A percentile compares a stretch with the other conserved stretches of the same genome.
These are phyloP conservation scores for Syncerus caffer DNA, from an alignment of 2,797 vertebrate species.

Conservation along the genomic window DNA sequence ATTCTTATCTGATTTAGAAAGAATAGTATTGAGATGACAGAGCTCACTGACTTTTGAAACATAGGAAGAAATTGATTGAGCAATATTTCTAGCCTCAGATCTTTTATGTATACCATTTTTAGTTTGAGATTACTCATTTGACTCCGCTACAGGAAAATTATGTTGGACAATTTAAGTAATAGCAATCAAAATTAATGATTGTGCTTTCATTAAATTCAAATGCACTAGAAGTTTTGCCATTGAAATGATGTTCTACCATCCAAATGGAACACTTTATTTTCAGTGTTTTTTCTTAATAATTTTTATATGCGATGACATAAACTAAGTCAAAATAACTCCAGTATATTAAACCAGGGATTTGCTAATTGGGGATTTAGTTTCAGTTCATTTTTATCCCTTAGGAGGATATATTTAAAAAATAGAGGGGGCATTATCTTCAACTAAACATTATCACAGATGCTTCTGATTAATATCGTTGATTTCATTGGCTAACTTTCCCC, in stretches of 20 bases:
- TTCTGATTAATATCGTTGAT: neutral
- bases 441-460: neutral
- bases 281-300: neutral
- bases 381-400: neutral
- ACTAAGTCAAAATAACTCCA: neutral
- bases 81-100: conserved; percentile 64
- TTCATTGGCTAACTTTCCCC: neutral
- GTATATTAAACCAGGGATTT: neutral
- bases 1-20: conserved; percentile 54
- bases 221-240: conserved; percentile 4
- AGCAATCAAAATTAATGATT: conserved; percentile 61
- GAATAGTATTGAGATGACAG: conserved; percentile 51
- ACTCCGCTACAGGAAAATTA: conserved; percentile 51
- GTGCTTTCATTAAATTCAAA: conserved; percentile 52
- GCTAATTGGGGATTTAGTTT: neutral
- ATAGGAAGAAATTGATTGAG: conserved; percentile 69
- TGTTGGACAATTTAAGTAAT: conserved; percentile 56
- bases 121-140: conserved; percentile 55
- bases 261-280: conserved; percentile 11
- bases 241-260: conserved; percentile 16
- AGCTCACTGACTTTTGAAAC: conserved; percentile 65
- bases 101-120: conserved; percentile 50
- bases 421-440: neutral
- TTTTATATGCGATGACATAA: conserved; percentile 10
- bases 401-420: neutral